A percentile compares a stretch with the other conserved stretches of the same genome.
Conservation (phyloP, 2,888 invertebrate genomes). For the Agriopis marginaria region DNA sequence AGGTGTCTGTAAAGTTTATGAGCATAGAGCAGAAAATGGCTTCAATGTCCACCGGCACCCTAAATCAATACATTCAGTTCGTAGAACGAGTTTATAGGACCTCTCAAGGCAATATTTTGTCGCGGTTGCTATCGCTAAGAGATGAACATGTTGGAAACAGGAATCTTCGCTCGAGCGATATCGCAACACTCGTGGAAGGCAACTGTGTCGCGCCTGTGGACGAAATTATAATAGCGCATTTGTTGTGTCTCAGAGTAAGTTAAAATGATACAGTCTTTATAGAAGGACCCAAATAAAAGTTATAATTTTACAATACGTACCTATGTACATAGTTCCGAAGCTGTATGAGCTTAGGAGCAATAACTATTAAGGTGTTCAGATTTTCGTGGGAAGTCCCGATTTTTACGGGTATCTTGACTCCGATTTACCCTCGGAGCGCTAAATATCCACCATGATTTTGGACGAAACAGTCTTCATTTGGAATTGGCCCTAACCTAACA, state of each 20-base stretch:
- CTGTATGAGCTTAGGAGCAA: too few relatives aligned
- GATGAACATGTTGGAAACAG: conserved; percentile 91
- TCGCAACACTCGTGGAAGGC: conserved; percentile 90
- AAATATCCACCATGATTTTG: too few relatives aligned
- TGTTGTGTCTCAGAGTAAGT: conserved; percentile 89
- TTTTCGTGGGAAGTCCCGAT: too few relatives aligned
- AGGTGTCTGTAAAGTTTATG: not conserved
- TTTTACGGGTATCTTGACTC: too few relatives aligned
- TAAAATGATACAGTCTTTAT: not conserved
- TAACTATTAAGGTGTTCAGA: too few relatives aligned
- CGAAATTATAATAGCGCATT: conserved; percentile 91
- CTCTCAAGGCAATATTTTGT: conserved; percentile 87
- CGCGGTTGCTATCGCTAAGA: conserved; percentile 87
- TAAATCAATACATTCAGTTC: conserved; percentile 78
- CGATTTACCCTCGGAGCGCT: too few relatives aligned
- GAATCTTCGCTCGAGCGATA: conserved; percentile 89
- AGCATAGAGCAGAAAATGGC: conserved; percentile 37
- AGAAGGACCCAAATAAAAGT: not conserved
- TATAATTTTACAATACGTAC: too few relatives aligned
- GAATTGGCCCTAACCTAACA: too few relatives aligned
- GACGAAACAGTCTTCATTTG: too few relatives aligned
- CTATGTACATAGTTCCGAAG: too few relatives aligned
- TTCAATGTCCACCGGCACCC: conserved; percentile 60
- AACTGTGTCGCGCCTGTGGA: conserved; percentile 91
- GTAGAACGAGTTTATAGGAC: conserved; percentile 88